phyloP scores from a whole-genome alignment of 2,797 vertebrate species.

The Myiotriccus ornatus region DNA sequence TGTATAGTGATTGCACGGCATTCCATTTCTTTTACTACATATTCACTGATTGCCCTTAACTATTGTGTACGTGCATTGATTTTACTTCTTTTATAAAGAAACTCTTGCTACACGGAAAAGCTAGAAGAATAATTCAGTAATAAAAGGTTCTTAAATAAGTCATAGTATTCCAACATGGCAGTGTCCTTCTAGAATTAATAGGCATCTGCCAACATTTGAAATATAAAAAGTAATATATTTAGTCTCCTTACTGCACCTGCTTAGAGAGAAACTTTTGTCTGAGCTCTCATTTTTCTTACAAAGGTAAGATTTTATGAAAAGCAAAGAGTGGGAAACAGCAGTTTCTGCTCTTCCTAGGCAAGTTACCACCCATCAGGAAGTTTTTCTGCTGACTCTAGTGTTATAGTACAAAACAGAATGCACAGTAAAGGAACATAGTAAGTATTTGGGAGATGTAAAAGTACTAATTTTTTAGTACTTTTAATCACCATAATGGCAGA shows the following conservation, averaged over 20 bases:
- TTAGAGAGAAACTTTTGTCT: not conserved
- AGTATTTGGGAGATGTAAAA: not conserved
- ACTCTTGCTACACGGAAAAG: not conserved
- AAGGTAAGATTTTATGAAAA: not conserved
- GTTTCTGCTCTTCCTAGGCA: not conserved
- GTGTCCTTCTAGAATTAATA: not conserved
- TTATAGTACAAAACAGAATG: not conserved
- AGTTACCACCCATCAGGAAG: not conserved
- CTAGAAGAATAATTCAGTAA: not conserved
- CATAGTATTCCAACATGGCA: not conserved
- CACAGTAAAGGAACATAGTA: not conserved
- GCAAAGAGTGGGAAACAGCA: not conserved
- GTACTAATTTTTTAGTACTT: not conserved
- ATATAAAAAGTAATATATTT: not conserved
- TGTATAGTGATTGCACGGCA: not conserved
- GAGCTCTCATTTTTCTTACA: not conserved
- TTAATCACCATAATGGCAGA: not conserved
- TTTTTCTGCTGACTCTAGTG: not conserved
- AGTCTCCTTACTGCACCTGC: not conserved
- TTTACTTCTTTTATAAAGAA: not conserved
- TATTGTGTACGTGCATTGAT: not conserved
- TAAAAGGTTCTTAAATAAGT: not conserved
- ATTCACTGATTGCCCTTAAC: not conserved
- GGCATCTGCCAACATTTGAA: not conserved
- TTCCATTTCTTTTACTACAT: not conserved